These are phyloP conservation scores for Drosophila multiciliata DNA, from an alignment of 2,888 invertebrate species.

Conservation along the genomic window DNA sequence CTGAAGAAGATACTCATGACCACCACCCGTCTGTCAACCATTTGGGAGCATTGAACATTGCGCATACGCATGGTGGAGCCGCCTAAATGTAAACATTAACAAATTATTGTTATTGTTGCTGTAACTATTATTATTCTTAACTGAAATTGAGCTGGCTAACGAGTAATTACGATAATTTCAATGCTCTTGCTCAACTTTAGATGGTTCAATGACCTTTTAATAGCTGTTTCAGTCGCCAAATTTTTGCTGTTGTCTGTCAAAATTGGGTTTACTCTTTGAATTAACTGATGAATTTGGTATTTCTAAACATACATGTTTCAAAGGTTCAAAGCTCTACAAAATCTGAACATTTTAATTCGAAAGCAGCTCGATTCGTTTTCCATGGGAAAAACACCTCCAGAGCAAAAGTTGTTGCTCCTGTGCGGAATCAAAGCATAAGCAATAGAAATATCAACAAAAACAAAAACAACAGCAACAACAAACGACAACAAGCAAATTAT, in stretches of 20 bases:
- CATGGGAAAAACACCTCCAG: constrained; percentile 18
- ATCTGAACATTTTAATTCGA: not conserved
- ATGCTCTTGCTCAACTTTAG: constrained; percentile 4
- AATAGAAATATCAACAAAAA: constrained; percentile 33
- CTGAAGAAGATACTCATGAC: not conserved
- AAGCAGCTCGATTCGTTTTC: constrained; percentile 2
- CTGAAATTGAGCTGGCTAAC: constrained; percentile 14
- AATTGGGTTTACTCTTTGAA: not conserved
- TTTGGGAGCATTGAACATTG: constrained; percentile 41
- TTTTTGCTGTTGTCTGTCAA: not conserved
- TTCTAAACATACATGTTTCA: not conserved
- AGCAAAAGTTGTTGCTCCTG: constrained; percentile 12
- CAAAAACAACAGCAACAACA: constrained; percentile 32
- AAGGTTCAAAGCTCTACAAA: not conserved
- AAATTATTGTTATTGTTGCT: constrained; percentile 13
- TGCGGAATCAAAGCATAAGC: constrained; percentile 33
- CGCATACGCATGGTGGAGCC: constrained; percentile 55
- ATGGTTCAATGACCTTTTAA: constrained; percentile 30
- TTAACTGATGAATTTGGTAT: not conserved
- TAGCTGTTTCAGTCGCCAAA: not conserved
- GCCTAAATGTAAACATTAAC: constrained; percentile 37
- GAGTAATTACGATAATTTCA: constrained; percentile 30
- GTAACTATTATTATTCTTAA: constrained; percentile 14
- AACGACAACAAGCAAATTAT: constrained; percentile 59
- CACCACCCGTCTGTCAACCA: not conserved